Evolutionary conservation across 1,140 invertebrate genomes (phyloP).

Genomic region (Mercenaria mercenaria): DNA sequence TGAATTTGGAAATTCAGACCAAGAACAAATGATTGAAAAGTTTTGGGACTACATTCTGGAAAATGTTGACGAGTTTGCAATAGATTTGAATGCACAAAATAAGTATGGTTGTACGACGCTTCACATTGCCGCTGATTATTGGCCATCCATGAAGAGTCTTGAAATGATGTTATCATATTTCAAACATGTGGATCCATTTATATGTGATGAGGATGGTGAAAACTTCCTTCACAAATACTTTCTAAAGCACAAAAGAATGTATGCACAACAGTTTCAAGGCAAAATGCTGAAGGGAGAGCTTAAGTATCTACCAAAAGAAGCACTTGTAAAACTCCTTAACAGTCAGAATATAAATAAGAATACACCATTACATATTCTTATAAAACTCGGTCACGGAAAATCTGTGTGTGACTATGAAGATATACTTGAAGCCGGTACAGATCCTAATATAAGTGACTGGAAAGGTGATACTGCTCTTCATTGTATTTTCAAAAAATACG

Average conservation of each 20-base stretch:
- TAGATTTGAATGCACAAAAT: slow-evolving; percentile 8
- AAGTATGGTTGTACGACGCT: not conserved
- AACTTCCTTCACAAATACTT: slow-evolving; percentile 16
- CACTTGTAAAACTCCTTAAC: not conserved
- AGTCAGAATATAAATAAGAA: not conserved
- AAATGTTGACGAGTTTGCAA: slow-evolving; percentile 3
- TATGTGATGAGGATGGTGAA: slow-evolving; percentile 11
- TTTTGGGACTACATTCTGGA: slow-evolving; percentile 2
- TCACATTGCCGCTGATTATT: slow-evolving; percentile 25
- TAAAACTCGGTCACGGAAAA: not conserved
- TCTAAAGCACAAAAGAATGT: not conserved
- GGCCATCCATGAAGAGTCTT: slow-evolving; percentile 30
- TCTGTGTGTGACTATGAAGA: not conserved
- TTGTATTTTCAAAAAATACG: slow-evolving; percentile 24
- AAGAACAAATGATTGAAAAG: not conserved
- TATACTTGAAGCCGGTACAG: slow-evolving; percentile 1
- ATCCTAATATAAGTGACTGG: slow-evolving; percentile 22
- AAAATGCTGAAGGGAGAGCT: not conserved
- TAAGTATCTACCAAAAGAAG: not conserved
- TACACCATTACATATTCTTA: slow-evolving; percentile 18
- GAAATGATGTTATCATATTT: not conserved
- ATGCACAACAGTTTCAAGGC: not conserved
- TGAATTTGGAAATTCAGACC: not conserved
- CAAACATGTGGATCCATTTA: not conserved
- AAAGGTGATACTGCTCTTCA: not conserved